phyloP scores from a whole-genome alignment of 2,888 invertebrate genomes.

The Aplocera efformata region DNA sequence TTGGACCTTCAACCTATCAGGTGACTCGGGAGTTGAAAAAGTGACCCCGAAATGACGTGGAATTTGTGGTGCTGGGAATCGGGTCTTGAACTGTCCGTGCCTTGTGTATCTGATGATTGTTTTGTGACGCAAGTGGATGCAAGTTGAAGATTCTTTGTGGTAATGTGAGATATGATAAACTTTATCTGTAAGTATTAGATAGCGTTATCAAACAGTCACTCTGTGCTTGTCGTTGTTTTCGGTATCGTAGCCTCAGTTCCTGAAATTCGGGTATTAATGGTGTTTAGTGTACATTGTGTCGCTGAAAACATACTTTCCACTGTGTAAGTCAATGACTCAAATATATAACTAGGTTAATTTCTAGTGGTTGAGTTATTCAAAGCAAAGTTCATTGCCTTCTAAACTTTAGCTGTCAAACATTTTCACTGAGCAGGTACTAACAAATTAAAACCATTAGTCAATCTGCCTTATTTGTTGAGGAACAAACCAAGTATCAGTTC shows the following conservation, averaged over 20 bases:
- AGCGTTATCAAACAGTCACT: conserved; percentile 42
- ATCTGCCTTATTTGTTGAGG: too few relatives aligned
- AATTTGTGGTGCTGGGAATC: conserved; percentile 41
- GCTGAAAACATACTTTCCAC: conserved; percentile 6
- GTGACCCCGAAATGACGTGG: conserved; percentile 42
- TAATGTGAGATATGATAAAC: conserved; percentile 66
- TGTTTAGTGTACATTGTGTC: conserved; percentile 7
- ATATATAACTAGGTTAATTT: too few relatives aligned
- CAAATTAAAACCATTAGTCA: too few relatives aligned
- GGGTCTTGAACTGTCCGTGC: conserved; percentile 47
- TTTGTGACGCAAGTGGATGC: conserved; percentile 61
- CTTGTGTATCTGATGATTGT: conserved; percentile 46
- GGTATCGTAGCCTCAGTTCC: conserved; percentile 8
- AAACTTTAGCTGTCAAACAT: too few relatives aligned
- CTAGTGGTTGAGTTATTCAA: too few relatives aligned
- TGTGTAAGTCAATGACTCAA: conserved; percentile 16
- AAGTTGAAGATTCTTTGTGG: conserved; percentile 59
- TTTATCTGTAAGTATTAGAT: conserved; percentile 60
- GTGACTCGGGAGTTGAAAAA: conserved; percentile 32
- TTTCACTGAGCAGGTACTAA: too few relatives aligned
- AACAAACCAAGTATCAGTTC: too few relatives aligned
- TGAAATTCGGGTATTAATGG: conserved; percentile 12
- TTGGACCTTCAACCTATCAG: conserved; percentile 28
- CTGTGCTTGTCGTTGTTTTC: conserved; percentile 11
- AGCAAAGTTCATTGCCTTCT: too few relatives aligned